Evolutionary conservation across 2,888 invertebrate species (phyloP), one percentile per base, ranked within the genome.

Genomic region (Synergus laeviventris): DNA sequence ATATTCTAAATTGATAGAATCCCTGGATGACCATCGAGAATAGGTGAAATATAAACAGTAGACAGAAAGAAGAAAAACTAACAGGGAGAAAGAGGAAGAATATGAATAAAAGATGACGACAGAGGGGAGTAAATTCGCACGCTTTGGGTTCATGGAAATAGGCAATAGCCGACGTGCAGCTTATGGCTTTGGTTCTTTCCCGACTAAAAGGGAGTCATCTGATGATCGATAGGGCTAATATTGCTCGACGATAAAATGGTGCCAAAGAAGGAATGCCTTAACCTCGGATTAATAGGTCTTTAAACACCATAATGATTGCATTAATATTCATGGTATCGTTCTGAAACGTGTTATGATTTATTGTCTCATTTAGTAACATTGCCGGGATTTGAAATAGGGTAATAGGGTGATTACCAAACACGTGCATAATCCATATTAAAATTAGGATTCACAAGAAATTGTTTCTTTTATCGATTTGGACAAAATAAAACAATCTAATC

Each of bases 141-240:
- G 83, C 83, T 83, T 80, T 77, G 80, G 81, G 83, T 79, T 82
- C 81, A 76, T 75, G 77, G 78, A 74, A 80, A 81, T 80, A 81
- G 80, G 80, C 79, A 78, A 64, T 75, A 78, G 77, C 70, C 64
- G 79, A 75, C 77, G 76, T 70, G 49, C 31, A 70, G 70, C 49
- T 80, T 80, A 81, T 79, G 78, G 79, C 76, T 78, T 70, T 76
- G 73, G 75, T 76, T 78, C 78, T 76, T 78, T 78, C 75, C 75
- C 45, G 70, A 36, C 75, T 70, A 76, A 75, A 79, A 79, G 81
- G 82, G 83, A 78, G 82, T 75, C 38, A 62, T 59, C 76, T 79
- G 83, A 87, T 90, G 90, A 90, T 90, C 87, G 90, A 90, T 90
- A 87, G 89, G 87, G 81, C 89, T 90, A 90, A 90, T 90, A 90